Base-by-base conservation (phyloP, 2,888 invertebrate genomes). In the Endotricha flammealis region DNA sequence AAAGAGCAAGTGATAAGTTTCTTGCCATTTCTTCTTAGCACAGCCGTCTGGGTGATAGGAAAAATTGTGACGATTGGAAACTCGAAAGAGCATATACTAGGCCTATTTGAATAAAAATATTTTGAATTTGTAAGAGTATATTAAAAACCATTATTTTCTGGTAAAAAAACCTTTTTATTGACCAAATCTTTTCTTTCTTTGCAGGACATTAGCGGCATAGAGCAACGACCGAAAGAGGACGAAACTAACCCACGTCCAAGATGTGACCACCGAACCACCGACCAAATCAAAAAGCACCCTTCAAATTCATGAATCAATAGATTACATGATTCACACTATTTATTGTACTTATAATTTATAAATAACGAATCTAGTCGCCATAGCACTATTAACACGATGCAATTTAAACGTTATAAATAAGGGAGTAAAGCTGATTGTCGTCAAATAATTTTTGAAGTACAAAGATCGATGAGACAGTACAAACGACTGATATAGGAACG, bases 351-450 rank as follows among this genome's bases (percentile, higher is more conserved):
- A 72, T 72, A 67, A 68, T 58, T 68, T 75, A 72, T 77, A 67
- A 58, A 68, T 61, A 71, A 85, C 85, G 75, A 86, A 76, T 86
- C 85, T 86, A 86, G 85, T 86, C 85, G 74, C 74, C 64, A 73
- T 77, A 82, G 82, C 82, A 82, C 80, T 81, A 76, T 73, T 77
- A 66, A 75, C 53, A 72, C 65, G 71, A 74, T 77, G 70, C 68
- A 76, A 72, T 69, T 77, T 73, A 75, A 66, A 76, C 63, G 65
- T 57, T 62, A 66, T 63, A 50, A 53, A 41, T 69, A 67, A 70
- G 56, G 43, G 40, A 41, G 39, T 53, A 48, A 57, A 52, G 46
- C 48, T 47, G 57, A 51, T 48, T n/a, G 41, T 53, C 46, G 39
- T 28, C 33, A 53, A 46, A 32, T 50, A 53, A 50, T 57, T 56